A percentile compares a stretch with the other conserved stretches of the same genome.
Evolutionary conservation across 2,888 invertebrate species (phyloP).

Genomic region (Eupeodes latifasciatus): DNA sequence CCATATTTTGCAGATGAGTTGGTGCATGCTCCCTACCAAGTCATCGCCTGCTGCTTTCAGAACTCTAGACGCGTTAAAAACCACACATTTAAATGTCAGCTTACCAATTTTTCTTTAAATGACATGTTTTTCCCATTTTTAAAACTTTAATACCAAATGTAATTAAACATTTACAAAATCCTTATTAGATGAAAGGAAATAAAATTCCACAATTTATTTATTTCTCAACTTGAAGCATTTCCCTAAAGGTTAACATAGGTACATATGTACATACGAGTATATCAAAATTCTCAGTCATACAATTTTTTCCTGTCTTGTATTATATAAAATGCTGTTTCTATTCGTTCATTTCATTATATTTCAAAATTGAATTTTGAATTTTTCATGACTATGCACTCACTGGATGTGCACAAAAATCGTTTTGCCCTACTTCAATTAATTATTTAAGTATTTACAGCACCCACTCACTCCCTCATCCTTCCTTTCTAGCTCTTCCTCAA

Average conservation of each 20-base stretch:
- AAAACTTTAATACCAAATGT: not conserved
- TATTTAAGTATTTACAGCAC: slow-evolving; percentile 53
- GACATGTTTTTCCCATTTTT: not conserved
- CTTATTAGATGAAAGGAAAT: not conserved
- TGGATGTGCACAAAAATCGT: slow-evolving; percentile 51
- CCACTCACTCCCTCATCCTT: not conserved
- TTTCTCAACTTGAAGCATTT: slow-evolving; percentile 19
- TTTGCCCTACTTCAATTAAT: slow-evolving; percentile 59
- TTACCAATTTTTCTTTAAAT: no score
- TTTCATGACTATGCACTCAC: slow-evolving; percentile 58
- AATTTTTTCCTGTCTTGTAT: no score
- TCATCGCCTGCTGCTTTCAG: no score
- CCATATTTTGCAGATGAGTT: no score
- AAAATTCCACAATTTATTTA: slow-evolving; percentile 7
- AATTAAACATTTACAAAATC: not conserved
- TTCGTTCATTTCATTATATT: slow-evolving; percentile 26
- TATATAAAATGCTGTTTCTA: not conserved
- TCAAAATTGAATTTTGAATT: slow-evolving; percentile 64
- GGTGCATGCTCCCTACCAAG: no score
- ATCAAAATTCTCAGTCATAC: not conserved
- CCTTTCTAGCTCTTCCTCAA: not conserved
- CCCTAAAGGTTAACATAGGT: slow-evolving; percentile 8
- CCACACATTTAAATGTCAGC: no score
- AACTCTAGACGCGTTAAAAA: no score
- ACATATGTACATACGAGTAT: not conserved